Percentiles rank a stretch among this genome's conserved stretches.
Conservation (phyloP, 2,113 vertebrate genomes). For the Acanthisitta chloris region DNA sequence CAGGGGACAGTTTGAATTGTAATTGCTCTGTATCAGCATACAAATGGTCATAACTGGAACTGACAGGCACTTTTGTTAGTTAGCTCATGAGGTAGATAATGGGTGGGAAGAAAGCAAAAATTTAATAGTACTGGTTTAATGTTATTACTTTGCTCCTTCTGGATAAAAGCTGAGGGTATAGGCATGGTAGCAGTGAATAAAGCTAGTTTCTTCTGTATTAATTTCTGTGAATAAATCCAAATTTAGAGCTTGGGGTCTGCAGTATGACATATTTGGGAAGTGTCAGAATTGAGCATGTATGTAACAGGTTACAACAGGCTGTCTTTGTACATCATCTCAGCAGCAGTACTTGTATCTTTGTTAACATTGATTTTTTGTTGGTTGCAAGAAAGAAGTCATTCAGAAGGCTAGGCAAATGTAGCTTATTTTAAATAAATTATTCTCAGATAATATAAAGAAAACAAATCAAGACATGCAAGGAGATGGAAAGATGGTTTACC, state of each 20-base stretch:
- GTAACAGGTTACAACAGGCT: background rate
- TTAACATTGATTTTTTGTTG: background rate
- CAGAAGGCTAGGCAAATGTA: background rate
- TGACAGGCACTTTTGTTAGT: background rate
- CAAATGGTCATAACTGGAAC: background rate
- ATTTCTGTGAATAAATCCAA: background rate
- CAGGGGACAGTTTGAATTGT: background rate
- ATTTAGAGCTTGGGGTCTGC: background rate
- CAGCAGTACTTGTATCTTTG: background rate
- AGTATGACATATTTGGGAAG: background rate
- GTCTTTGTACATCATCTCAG: background rate
- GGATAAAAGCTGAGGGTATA: background rate
- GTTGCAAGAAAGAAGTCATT: background rate
- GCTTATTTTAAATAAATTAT: constrained; percentile 13
- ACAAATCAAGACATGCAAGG: background rate
- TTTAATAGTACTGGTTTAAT: background rate
- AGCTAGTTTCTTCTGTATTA: background rate
- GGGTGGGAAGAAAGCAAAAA: rapidly evolving
- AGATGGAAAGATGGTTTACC: background rate
- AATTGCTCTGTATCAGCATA: background rate
- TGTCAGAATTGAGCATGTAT: background rate
- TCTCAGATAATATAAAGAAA: background rate
- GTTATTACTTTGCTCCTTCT: background rate
- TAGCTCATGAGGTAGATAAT: background rate
- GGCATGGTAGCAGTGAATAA: background rate